Base-by-base conservation (phyloP, 2,797 vertebrate genomes). In the Siniperca undulata region DNA sequence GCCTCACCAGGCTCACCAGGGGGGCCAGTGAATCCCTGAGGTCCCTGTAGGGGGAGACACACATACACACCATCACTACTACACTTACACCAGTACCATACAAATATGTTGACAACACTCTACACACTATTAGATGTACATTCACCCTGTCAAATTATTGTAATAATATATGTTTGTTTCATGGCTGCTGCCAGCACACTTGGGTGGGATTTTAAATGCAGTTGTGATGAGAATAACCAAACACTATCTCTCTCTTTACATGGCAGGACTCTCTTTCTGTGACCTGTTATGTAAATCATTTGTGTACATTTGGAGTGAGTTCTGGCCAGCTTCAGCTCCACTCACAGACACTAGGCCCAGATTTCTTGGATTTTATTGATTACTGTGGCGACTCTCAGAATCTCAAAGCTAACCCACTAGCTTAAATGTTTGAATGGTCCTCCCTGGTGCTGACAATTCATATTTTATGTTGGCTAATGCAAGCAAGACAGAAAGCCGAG, bases 21-120 rank as follows among this genome's bases (percentile, higher is more conserved):
- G 81, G 97, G 97, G 16, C 99, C 99, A 95, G 97, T 97, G 95
- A 99, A 98, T 94, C 99, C 99, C 96, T 98, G 98, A 84, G 98
- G 97, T 94, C 99, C 99, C 99, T 99, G 86, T 78, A 85, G 1
- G 64, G 52, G 60, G 59, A 74, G 70, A 90, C 64, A 70, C 16
- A 85, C 24, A 61, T 0, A 61, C 52, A 70, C 22, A 84, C 27
- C 20, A 59, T 91, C 19, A 89, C 0, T 60, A 73, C 22, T n/a
- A 42, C 22, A 8, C 12, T 68, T 24, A 67, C 17, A 64, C 7
- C 50, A n/a, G 13, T 42, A 52, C 2, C 42, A n/a, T 13, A 44
- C 52, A 44, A 20, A 27, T 9, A 13, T 68, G 13, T 2, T 64
- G 2, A 27, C 12, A 44, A 2, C 16, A 7, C 3, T 48, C 7